phyloP scores from a whole-genome alignment of 2,888 invertebrate genomes.

The Campopleginae sp. region DNA sequence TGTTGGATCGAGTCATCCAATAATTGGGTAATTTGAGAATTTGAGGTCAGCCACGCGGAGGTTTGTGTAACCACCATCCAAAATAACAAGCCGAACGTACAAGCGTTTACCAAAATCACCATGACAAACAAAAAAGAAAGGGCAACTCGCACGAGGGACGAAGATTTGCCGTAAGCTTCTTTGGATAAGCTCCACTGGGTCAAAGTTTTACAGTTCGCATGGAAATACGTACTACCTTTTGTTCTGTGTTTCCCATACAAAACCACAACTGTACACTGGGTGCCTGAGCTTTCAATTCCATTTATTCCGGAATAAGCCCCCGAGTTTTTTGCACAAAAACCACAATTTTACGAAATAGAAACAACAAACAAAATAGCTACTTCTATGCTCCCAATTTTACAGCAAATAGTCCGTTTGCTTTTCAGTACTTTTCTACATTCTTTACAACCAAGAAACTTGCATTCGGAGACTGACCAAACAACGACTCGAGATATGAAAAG shows the following conservation, averaged over 20 bases:
- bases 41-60: background rate
- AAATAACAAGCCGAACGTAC: constrained; percentile 7
- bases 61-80: constrained; percentile 19
- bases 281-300: background rate
- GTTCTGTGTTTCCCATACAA: background rate
- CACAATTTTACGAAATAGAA: background rate
- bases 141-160: background rate
- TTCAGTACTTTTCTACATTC: background rate
- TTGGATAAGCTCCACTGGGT: background rate
- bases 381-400: background rate
- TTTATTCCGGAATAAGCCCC: background rate
- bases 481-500: background rate
- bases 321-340: background rate
- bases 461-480: background rate
- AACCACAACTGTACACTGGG: background rate
- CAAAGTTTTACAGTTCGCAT: background rate
- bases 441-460: background rate
- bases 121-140: background rate
- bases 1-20: constrained; percentile 37
- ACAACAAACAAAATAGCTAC: background rate
- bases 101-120: constrained; percentile 7
- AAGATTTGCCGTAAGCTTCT: background rate
- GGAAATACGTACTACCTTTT: constrained; percentile 5
- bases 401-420: background rate
- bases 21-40: constrained; percentile 42